Percentiles rank a stretch among this genome's conserved stretches.
Conservation (phyloP, 2,888 invertebrate species). For the Gonocerus acuteangulatus region DNA sequence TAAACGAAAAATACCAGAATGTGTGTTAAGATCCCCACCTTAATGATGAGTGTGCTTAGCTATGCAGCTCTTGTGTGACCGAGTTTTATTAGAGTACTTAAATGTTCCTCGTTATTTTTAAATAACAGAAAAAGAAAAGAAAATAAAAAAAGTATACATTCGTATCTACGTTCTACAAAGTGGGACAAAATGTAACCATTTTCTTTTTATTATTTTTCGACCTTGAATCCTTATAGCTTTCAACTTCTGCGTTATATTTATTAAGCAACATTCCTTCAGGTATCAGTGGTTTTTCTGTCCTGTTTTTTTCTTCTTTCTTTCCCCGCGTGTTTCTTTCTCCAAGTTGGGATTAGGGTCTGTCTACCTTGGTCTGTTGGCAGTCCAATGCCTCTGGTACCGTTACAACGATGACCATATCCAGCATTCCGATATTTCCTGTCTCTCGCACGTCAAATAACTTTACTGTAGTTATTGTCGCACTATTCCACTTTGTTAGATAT, state of each 20-base stretch:
- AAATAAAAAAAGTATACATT: background rate
- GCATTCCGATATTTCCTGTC: no score
- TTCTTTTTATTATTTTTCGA: background rate
- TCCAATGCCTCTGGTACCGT: background rate
- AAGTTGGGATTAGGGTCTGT: background rate
- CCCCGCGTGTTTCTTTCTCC: background rate
- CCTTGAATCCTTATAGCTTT: background rate
- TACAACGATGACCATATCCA: background rate
- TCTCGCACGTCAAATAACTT: no score
- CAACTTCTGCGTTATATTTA: constrained; percentile 1
- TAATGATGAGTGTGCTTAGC: no score
- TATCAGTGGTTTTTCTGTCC: background rate
- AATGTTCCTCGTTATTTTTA: no score
- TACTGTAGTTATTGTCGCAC: no score
- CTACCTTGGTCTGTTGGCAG: background rate
- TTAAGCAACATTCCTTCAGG: background rate
- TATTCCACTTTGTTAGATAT: no score
- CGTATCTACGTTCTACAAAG: no score
- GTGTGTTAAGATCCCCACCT: no score
- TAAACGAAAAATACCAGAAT: no score
- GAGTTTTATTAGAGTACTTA: no score
- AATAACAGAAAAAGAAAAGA: background rate
- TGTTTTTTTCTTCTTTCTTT: background rate
- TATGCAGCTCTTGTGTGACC: no score
- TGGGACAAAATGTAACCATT: background rate